A percentile compares a stretch with the other conserved stretches of the same genome.
phyloP scores from a whole-genome alignment of 2,797 vertebrate species.

The Enteromius trimaculatus region DNA sequence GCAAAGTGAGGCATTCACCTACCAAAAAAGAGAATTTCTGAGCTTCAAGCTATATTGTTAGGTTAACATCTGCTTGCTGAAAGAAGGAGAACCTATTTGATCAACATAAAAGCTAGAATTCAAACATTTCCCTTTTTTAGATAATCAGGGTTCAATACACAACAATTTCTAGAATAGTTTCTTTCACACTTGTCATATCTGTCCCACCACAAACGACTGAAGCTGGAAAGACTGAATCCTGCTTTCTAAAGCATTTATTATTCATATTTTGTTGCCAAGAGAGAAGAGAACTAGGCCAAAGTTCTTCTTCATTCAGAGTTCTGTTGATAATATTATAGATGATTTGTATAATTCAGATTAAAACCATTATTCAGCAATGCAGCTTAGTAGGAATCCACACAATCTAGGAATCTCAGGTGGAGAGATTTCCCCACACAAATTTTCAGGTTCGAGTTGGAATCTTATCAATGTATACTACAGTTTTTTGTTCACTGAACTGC shows the following conservation, averaged over 20 bases:
- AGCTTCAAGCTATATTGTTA: not conserved
- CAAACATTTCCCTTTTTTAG: not conserved
- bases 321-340: conserved; percentile 39
- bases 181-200: not conserved
- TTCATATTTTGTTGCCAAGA: conserved; percentile 63
- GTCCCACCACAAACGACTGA: not conserved
- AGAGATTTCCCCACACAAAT: not conserved
- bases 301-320: conserved; percentile 59
- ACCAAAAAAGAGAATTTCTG: not conserved
- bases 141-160: conserved; percentile 1
- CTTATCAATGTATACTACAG: not conserved
- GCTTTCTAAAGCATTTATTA: conserved; percentile 63
- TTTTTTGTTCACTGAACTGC: not conserved
- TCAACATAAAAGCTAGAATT: not conserved
- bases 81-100: not conserved
- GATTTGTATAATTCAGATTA: not conserved
- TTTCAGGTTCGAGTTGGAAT: not conserved
- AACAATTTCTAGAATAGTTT: not conserved
- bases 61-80: not conserved
- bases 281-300: conserved; percentile 67
- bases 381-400: not conserved
- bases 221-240: not conserved
- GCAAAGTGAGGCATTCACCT: not conserved
- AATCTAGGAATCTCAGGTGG: not conserved
- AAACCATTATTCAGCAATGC: not conserved